Base-by-base conservation (phyloP, 2,797 vertebrate genomes). In the Aselliscus stoliczkanus region DNA sequence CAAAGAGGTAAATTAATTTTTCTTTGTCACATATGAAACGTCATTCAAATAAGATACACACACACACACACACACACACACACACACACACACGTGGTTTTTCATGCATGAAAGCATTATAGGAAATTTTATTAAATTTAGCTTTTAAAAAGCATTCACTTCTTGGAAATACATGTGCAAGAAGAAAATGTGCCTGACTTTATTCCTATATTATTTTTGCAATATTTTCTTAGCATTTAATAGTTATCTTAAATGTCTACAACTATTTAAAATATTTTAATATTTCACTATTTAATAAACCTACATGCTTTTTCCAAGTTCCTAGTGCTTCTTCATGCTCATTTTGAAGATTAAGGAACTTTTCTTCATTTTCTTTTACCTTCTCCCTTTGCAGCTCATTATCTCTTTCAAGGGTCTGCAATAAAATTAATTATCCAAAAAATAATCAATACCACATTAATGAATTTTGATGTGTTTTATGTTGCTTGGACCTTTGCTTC, bases 341-440 rank as follows among this genome's bases (percentile, higher is more conserved):
- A 98, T 99, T 98, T 98, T 98, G 99, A 98, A 99, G 99, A 97
- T 97, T 98, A 97, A 98, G 98, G 98, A 99, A 98, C 98, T 99
- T 98, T 98, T 99, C 99, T 98, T 99, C 99, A 98, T 98, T 98
- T 98, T 99, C 98, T 98, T 98, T 99, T 98, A 98, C 98, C 98
- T 99, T 99, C 98, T 99, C 98, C 98, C 98, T 99, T 98, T 99
- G 99, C 98, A 99, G 98, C 98, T 99, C 99, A 97, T 99, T 99
- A 99, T 99, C 99, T 98, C 98, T 99, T 99, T 99, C 99, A 99
- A 99, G 99, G 98, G 98, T 98, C 99, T 99, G 99, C 99, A 99
- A 98, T 99, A 99, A 99, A 99, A 99, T 99, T 99, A 99, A 99
- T 99, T 99, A 99, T 99, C 99, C 99, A 98, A 99, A 98, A 99